A percentile compares a stretch with the other conserved stretches of the same genome.
These are phyloP conservation scores for Rhineura floridana DNA, from an alignment of 2,113 vertebrate genomes.

Conservation along the genomic window DNA sequence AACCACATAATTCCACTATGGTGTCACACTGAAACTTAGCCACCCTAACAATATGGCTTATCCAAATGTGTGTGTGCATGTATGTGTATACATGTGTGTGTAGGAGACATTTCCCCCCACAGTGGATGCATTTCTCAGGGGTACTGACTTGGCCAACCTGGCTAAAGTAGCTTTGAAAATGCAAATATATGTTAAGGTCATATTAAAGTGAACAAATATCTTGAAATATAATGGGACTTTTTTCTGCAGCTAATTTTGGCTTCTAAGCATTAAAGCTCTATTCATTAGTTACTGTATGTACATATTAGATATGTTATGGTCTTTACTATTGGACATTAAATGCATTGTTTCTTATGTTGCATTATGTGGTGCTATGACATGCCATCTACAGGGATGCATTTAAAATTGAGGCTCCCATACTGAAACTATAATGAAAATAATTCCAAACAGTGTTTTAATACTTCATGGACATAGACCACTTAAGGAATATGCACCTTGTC, in stretches of 20 bases:
- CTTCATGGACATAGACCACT: neutral
- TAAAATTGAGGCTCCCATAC: conserved; percentile 17
- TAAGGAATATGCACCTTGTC: conserved; percentile 4
- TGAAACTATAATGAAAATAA: conserved; percentile 15
- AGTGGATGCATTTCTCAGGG: neutral
- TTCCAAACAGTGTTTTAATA: neutral
- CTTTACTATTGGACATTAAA: too few relatives aligned
- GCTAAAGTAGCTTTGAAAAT: neutral
- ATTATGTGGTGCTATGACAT: neutral
- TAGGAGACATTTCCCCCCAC: too few relatives aligned
- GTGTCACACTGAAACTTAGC: too few relatives aligned
- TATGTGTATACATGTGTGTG: too few relatives aligned
- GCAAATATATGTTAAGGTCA: neutral
- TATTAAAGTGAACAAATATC: neutral
- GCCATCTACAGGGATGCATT: neutral
- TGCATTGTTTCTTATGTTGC: too few relatives aligned
- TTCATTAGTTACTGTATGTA: neutral
- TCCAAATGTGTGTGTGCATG: too few relatives aligned
- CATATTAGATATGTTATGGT: too few relatives aligned
- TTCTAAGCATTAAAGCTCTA: neutral
- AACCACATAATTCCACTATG: too few relatives aligned
- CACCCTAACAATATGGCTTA: too few relatives aligned
- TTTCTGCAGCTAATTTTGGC: neutral
- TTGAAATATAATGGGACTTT: neutral
- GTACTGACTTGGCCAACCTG: neutral